Conservation (phyloP, 1,140 invertebrate species). For the Vollenhovia emeryi region DNA sequence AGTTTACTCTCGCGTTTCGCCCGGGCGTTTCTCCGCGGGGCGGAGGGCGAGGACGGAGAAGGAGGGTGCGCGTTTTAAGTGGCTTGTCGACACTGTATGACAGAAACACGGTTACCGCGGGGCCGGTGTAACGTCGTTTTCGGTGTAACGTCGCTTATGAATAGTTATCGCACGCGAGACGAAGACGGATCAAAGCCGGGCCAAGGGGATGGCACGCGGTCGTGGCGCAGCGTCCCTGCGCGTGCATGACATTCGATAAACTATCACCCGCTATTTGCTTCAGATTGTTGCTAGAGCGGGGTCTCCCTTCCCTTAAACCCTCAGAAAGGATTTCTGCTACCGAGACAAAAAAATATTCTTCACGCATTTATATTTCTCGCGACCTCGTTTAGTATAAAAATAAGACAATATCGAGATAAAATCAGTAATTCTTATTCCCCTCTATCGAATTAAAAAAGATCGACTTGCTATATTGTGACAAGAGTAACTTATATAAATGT, state of each 20-base stretch:
- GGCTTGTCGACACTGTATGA: constrained; percentile 74
- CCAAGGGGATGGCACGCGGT: constrained; percentile 16
- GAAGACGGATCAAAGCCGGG: constrained; percentile 51
- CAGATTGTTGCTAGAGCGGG: background rate
- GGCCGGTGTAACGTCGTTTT: constrained; percentile 68
- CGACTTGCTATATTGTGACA: too few species aligned
- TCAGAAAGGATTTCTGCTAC: too few species aligned
- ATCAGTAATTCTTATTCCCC: too few species aligned
- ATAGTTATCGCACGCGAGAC: constrained; percentile 70
- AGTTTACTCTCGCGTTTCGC: constrained; percentile 72
- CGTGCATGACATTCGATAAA: background rate
- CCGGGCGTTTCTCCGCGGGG: constrained; percentile 39
- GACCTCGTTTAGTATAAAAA: too few species aligned
- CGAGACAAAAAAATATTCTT: too few species aligned
- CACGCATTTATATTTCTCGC: too few species aligned
- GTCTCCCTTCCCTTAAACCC: constrained; percentile 8
- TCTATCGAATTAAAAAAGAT: too few species aligned
- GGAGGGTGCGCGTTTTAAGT: constrained; percentile 61
- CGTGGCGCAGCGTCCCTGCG: constrained; percentile 11
- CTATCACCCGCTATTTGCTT: constrained; percentile 40
- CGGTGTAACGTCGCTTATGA: constrained; percentile 72
- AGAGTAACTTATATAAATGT: too few species aligned
- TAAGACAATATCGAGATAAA: too few species aligned
- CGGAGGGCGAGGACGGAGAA: background rate
- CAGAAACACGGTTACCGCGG: constrained; percentile 74